Conservation (phyloP, 2,113 vertebrate genomes). For the Enhydra lutris region DNA sequence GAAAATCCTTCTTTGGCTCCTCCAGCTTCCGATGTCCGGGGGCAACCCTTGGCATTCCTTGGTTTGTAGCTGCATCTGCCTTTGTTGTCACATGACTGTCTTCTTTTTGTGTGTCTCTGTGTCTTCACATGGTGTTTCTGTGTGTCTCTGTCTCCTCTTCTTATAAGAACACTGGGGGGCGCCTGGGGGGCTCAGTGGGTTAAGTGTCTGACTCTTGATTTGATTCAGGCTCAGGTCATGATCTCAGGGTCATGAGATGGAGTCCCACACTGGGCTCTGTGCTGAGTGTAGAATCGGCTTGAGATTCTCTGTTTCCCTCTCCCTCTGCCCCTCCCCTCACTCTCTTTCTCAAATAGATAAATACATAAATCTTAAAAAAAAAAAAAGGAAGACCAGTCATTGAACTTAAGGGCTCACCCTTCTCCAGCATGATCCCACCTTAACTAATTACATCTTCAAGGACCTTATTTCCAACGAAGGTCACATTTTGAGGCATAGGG, state of each 20-base stretch:
- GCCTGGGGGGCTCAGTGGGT: too few species aligned
- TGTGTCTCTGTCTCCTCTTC: background rate
- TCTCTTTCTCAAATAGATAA: background rate
- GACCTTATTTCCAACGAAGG: background rate
- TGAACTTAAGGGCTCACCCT: background rate
- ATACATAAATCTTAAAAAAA: background rate
- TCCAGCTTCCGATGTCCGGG: background rate
- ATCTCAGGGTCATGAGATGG: too few species aligned
- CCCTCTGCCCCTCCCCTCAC: background rate
- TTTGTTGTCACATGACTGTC: background rate
- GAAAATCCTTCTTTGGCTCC: background rate
- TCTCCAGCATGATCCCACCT: background rate
- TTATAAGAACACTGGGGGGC: background rate
- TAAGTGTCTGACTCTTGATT: too few species aligned
- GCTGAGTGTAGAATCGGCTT: too few species aligned
- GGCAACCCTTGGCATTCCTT: background rate
- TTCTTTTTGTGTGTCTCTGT: background rate
- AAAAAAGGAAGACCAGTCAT: background rate
- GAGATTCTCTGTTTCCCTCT: background rate
- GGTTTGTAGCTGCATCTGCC: background rate
- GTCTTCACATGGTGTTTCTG: background rate
- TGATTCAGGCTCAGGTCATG: too few species aligned
- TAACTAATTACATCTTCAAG: background rate
- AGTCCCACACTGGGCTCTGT: too few species aligned
- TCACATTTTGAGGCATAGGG: background rate